Conservation (phyloP, 2,113 vertebrate species). For the Zapus hudsonius region DNA sequence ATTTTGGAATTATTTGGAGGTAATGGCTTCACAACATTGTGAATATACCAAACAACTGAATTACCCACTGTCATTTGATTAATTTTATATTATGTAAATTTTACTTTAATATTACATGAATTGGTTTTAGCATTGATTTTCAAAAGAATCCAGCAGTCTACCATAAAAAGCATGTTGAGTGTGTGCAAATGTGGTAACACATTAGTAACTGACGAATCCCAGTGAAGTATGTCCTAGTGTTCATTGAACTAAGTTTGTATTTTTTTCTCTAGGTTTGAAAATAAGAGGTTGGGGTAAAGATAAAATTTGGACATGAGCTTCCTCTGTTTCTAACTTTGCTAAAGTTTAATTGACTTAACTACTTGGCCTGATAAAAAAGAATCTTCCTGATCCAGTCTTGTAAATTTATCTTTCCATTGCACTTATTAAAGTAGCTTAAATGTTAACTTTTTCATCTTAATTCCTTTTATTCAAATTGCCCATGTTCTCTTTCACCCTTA, state of each 20-base stretch:
- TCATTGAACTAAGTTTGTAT: background rate
- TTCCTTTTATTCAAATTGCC: background rate
- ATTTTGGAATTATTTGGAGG: background rate
- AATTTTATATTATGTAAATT: background rate
- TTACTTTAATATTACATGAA: background rate
- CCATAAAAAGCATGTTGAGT: background rate
- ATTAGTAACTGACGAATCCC: background rate
- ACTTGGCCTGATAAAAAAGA: background rate
- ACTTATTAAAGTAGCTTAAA: constrained; percentile 12
- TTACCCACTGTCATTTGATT: background rate
- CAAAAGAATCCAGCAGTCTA: background rate
- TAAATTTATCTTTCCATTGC: background rate
- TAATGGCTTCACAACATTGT: background rate
- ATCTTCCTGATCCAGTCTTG: background rate
- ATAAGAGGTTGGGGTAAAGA: background rate
- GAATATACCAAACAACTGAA: background rate
- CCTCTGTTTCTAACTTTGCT: background rate
- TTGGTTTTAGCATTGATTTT: background rate
- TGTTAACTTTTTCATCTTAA: background rate
- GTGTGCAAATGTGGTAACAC: background rate
- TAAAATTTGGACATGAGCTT: background rate
- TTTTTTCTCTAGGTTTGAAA: background rate
- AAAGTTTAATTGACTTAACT: background rate
- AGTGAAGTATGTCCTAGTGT: background rate
- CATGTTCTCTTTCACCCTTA: background rate